phyloP scores from a whole-genome alignment of 2,888 invertebrate genomes.

The Melinaea marsaeus region DNA sequence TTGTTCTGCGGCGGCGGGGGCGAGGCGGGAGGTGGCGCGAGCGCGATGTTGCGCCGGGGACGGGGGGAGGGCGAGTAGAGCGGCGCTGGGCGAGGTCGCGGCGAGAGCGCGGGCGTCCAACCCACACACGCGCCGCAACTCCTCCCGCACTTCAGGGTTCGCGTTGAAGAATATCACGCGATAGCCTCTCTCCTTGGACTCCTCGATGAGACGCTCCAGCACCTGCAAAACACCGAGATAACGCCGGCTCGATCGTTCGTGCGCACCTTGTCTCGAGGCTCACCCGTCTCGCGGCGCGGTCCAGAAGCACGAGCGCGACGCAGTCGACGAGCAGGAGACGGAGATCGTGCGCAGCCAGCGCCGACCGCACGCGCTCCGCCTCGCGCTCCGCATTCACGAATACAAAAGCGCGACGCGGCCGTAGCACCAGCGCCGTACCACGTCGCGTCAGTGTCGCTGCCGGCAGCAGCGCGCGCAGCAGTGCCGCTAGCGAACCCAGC shows the following conservation, averaged over 20 bases:
- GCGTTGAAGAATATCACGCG: slow-evolving; percentile 72
- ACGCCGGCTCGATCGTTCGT: too few species aligned
- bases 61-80: neutral
- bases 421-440: slow-evolving; percentile 38
- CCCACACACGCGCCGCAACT: slow-evolving; percentile 40
- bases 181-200: slow-evolving; percentile 71
- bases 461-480: slow-evolving; percentile 81
- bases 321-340: slow-evolving; percentile 79
- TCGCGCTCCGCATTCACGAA: slow-evolving; percentile 78
- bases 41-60: neutral
- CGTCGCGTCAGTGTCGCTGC: slow-evolving; percentile 44
- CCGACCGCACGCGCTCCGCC: slow-evolving; percentile 30
- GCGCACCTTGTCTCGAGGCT: neutral
- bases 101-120: slow-evolving; percentile 42
- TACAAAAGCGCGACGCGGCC: slow-evolving; percentile 72
- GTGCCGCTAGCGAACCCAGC: slow-evolving; percentile 78
- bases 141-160: slow-evolving; percentile 37
- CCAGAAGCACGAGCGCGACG: slow-evolving; percentile 79
- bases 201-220: slow-evolving; percentile 75
- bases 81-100: slow-evolving; percentile 5
- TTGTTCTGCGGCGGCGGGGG: neutral
- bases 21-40: slow-evolving; percentile 10
- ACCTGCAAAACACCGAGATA: slow-evolving; percentile 53
- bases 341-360: slow-evolving; percentile 32
- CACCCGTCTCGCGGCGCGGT: slow-evolving; percentile 83